Evolutionary conservation across 2,797 vertebrate species (phyloP).

Genomic region (Zenarchopterus dispar): DNA sequence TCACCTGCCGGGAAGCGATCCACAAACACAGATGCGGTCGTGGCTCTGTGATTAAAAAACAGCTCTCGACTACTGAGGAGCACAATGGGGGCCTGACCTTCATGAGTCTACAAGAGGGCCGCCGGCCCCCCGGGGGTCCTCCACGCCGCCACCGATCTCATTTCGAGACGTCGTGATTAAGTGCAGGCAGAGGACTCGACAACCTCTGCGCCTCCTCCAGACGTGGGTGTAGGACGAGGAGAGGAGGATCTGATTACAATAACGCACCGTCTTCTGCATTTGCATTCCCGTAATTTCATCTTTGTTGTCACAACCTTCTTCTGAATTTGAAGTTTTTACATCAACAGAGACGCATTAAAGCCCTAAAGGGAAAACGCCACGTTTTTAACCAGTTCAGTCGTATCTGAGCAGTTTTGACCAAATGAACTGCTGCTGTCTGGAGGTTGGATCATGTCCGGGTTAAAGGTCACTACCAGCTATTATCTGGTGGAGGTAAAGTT

Average conservation of each 20-base stretch:
- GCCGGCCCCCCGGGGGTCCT: slow-evolving; percentile 57
- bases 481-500: slow-evolving; percentile 21
- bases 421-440: slow-evolving; percentile 5
- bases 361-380: neutral
- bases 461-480: neutral
- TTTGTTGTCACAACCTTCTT: slow-evolving; percentile 26
- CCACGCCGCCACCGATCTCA: slow-evolving; percentile 41
- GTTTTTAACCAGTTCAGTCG: neutral
- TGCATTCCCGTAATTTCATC: slow-evolving; percentile 8
- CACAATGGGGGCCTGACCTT: slow-evolving; percentile 78
- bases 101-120: slow-evolving; percentile 64
- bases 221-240: slow-evolving; percentile 57
- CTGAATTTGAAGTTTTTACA: neutral
- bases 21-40: slow-evolving; percentile 42
- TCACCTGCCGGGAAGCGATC: slow-evolving; percentile 17
- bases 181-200: slow-evolving; percentile 61
- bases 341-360: neutral
- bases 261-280: slow-evolving; percentile 39
- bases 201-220: slow-evolving; percentile 58
- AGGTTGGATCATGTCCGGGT: neutral
- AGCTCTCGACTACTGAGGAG: slow-evolving; percentile 69
- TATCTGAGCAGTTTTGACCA: neutral
- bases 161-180: slow-evolving; percentile 71
- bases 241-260: slow-evolving; percentile 74
- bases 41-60: slow-evolving; percentile 73